A percentile compares a stretch with the other conserved stretches of the same genome.
Evolutionary conservation across 2,888 invertebrate genomes (phyloP).

Genomic region (Ophraella communa): DNA sequence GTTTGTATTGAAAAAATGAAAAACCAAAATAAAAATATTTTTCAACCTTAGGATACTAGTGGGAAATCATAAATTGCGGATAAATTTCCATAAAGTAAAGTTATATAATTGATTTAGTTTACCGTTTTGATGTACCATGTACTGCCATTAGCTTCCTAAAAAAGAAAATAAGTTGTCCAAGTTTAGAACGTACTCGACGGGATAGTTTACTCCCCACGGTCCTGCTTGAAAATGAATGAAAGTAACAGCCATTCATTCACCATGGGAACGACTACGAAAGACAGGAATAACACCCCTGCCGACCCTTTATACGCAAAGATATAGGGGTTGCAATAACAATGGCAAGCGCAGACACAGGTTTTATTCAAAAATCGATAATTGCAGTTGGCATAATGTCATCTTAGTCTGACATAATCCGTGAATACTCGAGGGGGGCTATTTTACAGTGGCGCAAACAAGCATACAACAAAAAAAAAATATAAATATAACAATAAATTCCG

Average conservation of each 20-base stretch:
- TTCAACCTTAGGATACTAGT: no score
- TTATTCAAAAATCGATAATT: constrained; percentile 29
- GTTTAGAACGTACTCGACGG: constrained; percentile 2
- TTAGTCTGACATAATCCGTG: constrained; percentile 18
- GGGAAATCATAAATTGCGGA: no score
- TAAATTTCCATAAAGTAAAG: no score
- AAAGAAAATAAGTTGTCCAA: constrained; percentile 9
- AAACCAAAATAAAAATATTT: no score
- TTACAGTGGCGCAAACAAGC: not conserved
- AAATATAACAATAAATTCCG: not conserved
- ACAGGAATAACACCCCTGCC: constrained; percentile 34
- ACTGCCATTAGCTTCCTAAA: not conserved
- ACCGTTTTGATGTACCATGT: not conserved
- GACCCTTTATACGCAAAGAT: constrained; percentile 22
- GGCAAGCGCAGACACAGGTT: constrained; percentile 29
- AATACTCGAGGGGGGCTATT: constrained; percentile 17
- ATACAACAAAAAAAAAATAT: not conserved
- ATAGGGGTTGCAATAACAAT: constrained; percentile 35
- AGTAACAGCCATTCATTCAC: constrained; percentile 28
- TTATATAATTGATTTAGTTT: not conserved
- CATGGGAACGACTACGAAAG: constrained; percentile 36
- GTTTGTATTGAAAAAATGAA: no score
- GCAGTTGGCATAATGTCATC: constrained; percentile 28
- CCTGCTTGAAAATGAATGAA: constrained; percentile 29
- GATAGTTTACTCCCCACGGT: constrained; percentile 14